Percentiles rank a stretch among this genome's conserved stretches.
phyloP scores from a whole-genome alignment of 2,888 invertebrate genomes.

The Eristalis arbustorum region DNA sequence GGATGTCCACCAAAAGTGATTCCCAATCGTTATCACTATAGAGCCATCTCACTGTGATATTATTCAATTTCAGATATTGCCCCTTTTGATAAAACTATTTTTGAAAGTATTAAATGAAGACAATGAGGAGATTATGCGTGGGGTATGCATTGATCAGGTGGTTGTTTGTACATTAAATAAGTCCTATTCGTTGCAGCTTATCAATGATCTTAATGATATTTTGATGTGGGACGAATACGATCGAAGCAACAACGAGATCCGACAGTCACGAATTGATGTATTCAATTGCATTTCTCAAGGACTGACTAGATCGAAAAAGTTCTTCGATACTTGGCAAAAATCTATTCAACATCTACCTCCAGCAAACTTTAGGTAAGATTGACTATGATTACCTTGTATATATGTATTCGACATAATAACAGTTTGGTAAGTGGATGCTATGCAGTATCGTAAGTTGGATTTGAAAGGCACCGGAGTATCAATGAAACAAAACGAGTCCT shows the following conservation, averaged over 20 bases:
- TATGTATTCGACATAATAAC: too few species aligned
- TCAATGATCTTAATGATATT: constrained; percentile 75
- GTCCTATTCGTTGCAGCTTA: constrained; percentile 72
- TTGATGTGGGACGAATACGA: constrained; percentile 70
- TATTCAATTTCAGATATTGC: constrained; percentile 72
- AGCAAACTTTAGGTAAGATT: constrained; percentile 72
- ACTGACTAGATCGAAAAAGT: constrained; percentile 77
- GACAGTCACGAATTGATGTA: constrained; percentile 75
- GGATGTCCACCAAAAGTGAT: constrained; percentile 71
- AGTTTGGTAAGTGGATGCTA: too few species aligned
- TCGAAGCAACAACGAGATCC: constrained; percentile 66
- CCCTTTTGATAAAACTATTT: constrained; percentile 76
- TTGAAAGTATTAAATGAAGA: constrained; percentile 76
- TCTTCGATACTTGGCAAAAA: constrained; percentile 78
- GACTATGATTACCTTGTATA: too few species aligned
- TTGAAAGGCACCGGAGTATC: too few species aligned
- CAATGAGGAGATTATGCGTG: constrained; percentile 74
- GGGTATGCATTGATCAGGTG: constrained; percentile 71
- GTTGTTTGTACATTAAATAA: not conserved
- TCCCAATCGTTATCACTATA: not conserved
- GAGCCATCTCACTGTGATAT: not conserved
- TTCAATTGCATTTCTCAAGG: constrained; percentile 76
- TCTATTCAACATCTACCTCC: constrained; percentile 72
- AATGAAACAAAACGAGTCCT: too few species aligned
- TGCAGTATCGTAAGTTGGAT: too few species aligned